A percentile compares a stretch with the other conserved stretches of the same genome.
These are phyloP conservation scores for Ecdyonurus torrentis DNA, from an alignment of 2,888 invertebrate species.

Conservation along the genomic window DNA sequence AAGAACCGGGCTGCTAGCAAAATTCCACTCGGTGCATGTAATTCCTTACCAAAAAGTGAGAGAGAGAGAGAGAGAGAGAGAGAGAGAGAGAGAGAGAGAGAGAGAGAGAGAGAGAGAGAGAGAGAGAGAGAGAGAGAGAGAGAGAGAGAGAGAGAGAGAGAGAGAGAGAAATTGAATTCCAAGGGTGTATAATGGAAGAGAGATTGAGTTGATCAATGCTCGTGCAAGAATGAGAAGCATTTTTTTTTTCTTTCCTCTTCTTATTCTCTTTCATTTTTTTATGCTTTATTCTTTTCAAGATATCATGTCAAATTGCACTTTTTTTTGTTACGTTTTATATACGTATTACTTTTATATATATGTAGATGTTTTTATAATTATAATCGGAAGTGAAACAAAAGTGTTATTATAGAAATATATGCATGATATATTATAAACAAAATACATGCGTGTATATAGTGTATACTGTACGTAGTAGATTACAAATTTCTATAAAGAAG, in stretches of 20 bases:
- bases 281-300: background rate
- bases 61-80: background rate
- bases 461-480: background rate
- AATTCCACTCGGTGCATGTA: background rate
- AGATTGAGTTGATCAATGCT: background rate
- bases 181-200: conserved; percentile 4
- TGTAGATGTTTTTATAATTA: background rate
- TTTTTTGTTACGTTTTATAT: background rate
- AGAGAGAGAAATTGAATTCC: conserved; percentile 1
- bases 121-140: background rate
- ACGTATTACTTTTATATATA: background rate
- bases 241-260: background rate
- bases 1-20: background rate
- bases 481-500: background rate
- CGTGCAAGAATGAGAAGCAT: background rate
- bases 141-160: background rate
- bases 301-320: background rate
- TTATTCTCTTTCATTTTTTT: background rate
- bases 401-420: background rate
- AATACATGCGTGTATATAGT: background rate
- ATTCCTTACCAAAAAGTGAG: background rate
- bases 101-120: background rate
- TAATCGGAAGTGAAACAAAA: background rate
- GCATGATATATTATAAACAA: background rate
- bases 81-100: background rate